phyloP scores from a whole-genome alignment of 2,888 invertebrate genomes.

The Acanthosepion pharaonis region DNA sequence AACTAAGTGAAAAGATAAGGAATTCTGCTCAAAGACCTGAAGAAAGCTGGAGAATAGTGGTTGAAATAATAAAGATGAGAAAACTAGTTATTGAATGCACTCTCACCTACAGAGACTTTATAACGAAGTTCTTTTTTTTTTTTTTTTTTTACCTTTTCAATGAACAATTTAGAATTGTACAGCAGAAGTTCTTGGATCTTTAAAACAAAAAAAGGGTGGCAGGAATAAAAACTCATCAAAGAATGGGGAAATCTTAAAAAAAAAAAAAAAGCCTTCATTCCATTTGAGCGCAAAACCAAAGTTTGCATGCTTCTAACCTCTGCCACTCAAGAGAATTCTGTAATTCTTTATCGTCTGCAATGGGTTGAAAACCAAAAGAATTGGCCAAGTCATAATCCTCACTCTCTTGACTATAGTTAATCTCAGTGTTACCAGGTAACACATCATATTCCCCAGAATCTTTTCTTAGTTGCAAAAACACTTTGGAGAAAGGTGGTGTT shows the following conservation, averaged over 20 bases:
- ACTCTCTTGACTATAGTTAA: background rate
- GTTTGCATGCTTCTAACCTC: background rate
- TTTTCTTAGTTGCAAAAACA: background rate
- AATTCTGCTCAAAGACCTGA: no score
- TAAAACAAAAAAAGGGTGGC: background rate
- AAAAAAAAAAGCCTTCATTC: background rate
- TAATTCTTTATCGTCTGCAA: background rate
- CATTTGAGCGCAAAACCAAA: background rate
- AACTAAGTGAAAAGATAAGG: no score
- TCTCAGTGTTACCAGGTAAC: background rate
- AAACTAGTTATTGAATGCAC: no score
- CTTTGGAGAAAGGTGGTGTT: background rate
- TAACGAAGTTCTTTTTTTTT: no score
- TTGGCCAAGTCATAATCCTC: background rate
- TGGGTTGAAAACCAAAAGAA: background rate
- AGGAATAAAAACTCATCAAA: no score
- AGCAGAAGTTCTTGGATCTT: background rate
- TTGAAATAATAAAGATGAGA: no score
- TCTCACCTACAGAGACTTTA: no score
- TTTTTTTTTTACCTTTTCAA: no score
- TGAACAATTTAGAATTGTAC: no score
- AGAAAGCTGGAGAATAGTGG: no score
- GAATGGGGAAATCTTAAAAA: background rate
- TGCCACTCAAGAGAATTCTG: background rate
- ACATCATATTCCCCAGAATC: background rate